Base-by-base conservation (phyloP, 2,797 vertebrate species). In the Microctenopoma lineatum region DNA sequence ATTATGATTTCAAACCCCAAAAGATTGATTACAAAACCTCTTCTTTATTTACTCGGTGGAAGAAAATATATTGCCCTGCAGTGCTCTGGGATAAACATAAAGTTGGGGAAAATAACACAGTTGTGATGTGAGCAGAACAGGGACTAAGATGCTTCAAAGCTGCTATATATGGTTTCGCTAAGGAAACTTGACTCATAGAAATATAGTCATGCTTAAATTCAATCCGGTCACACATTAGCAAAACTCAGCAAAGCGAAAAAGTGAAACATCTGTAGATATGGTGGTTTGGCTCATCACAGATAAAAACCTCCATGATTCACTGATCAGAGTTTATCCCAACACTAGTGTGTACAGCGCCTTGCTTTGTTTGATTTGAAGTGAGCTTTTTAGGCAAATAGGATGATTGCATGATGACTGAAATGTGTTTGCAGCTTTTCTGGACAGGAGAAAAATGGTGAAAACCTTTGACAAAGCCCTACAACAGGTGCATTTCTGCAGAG, bases 1-100 rank as follows among this genome's bases (percentile, higher is more conserved):
- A 95, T 95, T 95, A 93, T 92, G 89, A 93, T 94, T 95, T 93
- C 90, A 92, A 92, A 89, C 88, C 81, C 77, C 73, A 71, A 90
- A 93, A 94, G 94, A 95, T 94, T 94, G 92, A 95, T 95, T 93
- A 89, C 88, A 86, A 94, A 93, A 93, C 88, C 89, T 85, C 79
- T 80, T 88, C 87, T 93, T 92, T 94, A 94, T 94, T 94, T 94
- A 94, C 92, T 92, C 66, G 77, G 68, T 76, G 80, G 79, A 75
- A 79, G 84, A 83, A 89, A 92, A 90, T 90, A 80, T 86, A 90
- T 90, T 90, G 83, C 82, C 78, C 54, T 25, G 64, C 81, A 90
- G 88, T 87, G 70, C 83, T 86, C 62, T 63, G 73, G 74, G 75
- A 86, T 80, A 89, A 87, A 90, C 75, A 90, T 59, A 74, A 84